Base-by-base conservation (phyloP, 2,797 vertebrate species). In the Rhabdomys pumilio region DNA sequence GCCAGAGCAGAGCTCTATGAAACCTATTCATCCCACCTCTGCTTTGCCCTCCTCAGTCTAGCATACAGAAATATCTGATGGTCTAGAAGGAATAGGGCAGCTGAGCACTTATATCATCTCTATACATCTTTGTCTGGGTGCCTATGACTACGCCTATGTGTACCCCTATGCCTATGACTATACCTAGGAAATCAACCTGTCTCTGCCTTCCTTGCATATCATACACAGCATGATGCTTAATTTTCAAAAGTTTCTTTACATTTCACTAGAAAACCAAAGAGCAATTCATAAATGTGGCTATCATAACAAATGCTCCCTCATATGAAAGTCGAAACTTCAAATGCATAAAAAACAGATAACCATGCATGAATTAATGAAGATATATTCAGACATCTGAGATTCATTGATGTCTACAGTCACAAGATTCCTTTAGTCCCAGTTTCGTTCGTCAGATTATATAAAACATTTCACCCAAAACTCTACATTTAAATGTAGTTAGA, bases 381-480 rank as follows among this genome's bases (percentile, higher is more conserved):
- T 26, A 61, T 22, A 75, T 31, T 87, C 41, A 92, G 79, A 34
- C 76, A 75, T 90, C 26, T 75, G 44, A 17, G 83, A 72, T 50
- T 41, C 10, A 72, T 1, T 6, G 95, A 50, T 34, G 53, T 50
- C 34, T n/a, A 41, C 20, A 73, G 10, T 59, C 2, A 29, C 69
- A 34, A 29, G 19, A 69, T 26, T 34, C 31, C 29, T 44, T 88
- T 29, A 76, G 26, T 61, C 92, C 5, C 31, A n/a, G 24, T 82
- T 90, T 95, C 81, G 76, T 50, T 82, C 34, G 9, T 38, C 11
- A 65, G 31, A 87, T 77, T 5, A 12, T 47, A 76, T 50, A 59
- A 93, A 90, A 67, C 83, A 92, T 76, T 76, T 82, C 47, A 15
- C 63, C 26, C 17, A 63, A 91, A 93, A 91, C 53, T 90, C 7